A percentile compares a stretch with the other conserved stretches of the same genome.
Conservation (phyloP, 2,888 invertebrate genomes). For the Phalangium opilio region DNA sequence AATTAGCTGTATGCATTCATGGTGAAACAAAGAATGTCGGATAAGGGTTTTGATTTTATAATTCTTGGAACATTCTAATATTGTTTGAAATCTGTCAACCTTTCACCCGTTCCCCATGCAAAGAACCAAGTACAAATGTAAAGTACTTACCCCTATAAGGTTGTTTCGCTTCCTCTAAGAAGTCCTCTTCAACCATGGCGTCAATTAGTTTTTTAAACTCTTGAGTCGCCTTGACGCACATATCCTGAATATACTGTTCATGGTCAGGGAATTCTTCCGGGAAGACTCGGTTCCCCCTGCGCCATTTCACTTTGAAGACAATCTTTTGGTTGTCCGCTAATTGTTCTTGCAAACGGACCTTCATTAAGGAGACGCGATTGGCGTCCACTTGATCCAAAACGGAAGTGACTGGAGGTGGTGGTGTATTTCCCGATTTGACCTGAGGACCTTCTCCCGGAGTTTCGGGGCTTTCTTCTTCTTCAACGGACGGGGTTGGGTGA, state of each 20-base stretch:
- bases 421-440: neutral
- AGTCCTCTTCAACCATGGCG: conserved; percentile 48
- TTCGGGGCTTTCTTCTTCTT: conserved; percentile 19
- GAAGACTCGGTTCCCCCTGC: conserved; percentile 26
- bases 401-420: neutral
- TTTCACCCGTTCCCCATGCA: too few relatives aligned
- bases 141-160: conserved; percentile 14
- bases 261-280: conserved; percentile 37
- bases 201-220: conserved; percentile 52
- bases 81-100: too few relatives aligned
- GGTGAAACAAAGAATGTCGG: too few relatives aligned
- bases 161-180: conserved; percentile 13
- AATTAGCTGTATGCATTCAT: too few relatives aligned
- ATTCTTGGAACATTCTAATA: too few relatives aligned
- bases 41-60: too few relatives aligned
- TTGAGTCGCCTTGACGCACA: conserved; percentile 48
- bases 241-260: conserved; percentile 45
- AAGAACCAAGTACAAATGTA: too few relatives aligned
- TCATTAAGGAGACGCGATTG: conserved; percentile 6
- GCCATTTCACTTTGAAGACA: conserved; percentile 39
- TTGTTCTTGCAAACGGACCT: conserved; percentile 15
- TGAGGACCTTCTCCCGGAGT: conserved; percentile 20
- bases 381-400: neutral
- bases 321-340: conserved; percentile 26
- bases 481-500: conserved; percentile 35